A percentile compares a stretch with the other conserved stretches of the same genome.
Evolutionary conservation across 37 sponge, comb jelly and placozoan genomes (phyloP).

Genomic region (Halisarca cf. caerulea): DNA sequence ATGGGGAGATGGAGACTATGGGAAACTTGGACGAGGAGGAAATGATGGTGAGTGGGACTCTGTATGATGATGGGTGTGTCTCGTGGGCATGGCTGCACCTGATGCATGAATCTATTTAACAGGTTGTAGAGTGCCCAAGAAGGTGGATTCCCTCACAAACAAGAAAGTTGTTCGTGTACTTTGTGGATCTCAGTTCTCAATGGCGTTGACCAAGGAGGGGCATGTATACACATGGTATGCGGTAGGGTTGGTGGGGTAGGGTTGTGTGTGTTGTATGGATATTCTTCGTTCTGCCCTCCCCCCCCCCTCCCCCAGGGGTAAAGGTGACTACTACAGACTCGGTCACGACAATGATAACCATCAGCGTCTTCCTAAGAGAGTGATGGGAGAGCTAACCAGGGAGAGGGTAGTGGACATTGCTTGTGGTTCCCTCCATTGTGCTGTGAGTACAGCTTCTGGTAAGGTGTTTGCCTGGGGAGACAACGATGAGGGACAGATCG

Average conservation of each 20-base stretch:
- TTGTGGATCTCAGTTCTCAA: slow-evolving; percentile 98
- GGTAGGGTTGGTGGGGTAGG: no score
- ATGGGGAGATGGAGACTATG: slow-evolving; percentile 99
- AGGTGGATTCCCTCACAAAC: slow-evolving; percentile 64
- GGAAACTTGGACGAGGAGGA: slow-evolving; percentile 95
- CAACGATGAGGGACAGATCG: slow-evolving; percentile 98
- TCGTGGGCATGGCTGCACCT: no score
- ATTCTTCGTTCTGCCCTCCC: neutral
- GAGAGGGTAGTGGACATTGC: slow-evolving; percentile 81
- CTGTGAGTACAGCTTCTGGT: slow-evolving; percentile 74
- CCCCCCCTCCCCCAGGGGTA: slow-evolving; percentile 74
- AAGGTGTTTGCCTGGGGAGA: slow-evolving; percentile 95
- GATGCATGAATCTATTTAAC: no score
- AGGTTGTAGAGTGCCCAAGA: slow-evolving; percentile 84
- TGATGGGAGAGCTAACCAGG: slow-evolving; percentile 67
- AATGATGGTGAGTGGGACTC: slow-evolving; percentile 65
- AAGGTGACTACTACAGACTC: slow-evolving; percentile 94
- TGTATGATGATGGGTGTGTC: no score
- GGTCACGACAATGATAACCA: slow-evolving; percentile 93
- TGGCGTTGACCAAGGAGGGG: slow-evolving; percentile 83
- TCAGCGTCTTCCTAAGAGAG: slow-evolving; percentile 79
- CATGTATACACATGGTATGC: slow-evolving; percentile 93
- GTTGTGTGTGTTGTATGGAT: neutral
- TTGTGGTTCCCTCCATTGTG: slow-evolving; percentile 92
- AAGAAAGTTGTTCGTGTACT: slow-evolving; percentile 72